Evolutionary conservation across 1,140 invertebrate genomes (phyloP).

Genomic region (Magallana gigas): DNA sequence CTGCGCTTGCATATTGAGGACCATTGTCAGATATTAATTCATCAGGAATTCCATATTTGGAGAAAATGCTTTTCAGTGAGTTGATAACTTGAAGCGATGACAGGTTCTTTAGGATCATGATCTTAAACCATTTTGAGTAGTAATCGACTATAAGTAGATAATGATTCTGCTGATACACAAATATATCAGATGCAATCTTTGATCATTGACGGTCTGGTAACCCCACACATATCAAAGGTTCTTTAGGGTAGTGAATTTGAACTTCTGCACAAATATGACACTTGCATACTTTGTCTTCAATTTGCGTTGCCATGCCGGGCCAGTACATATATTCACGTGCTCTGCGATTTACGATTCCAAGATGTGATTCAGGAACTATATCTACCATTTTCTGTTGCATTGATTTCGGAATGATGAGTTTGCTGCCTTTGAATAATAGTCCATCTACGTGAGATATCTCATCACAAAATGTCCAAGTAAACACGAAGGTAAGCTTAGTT

Average conservation of each 20-base stretch:
- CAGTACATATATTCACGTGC: not conserved
- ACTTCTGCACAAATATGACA: constrained; percentile 23
- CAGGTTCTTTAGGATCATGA: constrained; percentile 19
- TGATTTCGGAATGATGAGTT: constrained; percentile 9
- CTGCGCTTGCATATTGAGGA: constrained; percentile 74
- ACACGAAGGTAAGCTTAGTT: not conserved
- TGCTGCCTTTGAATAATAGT: constrained; percentile 36
- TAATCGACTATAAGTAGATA: constrained; percentile 51
- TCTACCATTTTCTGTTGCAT: constrained; percentile 48
- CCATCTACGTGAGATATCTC: not conserved
- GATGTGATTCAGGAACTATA: constrained; percentile 47
- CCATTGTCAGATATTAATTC: constrained; percentile 76
- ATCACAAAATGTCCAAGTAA: not conserved
- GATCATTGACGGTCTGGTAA: constrained; percentile 30
- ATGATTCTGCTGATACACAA: constrained; percentile 3
- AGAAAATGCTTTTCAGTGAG: constrained; percentile 22
- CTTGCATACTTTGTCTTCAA: not conserved
- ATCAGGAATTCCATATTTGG: constrained; percentile 39
- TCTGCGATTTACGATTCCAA: constrained; percentile 59
- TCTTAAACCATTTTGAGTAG: constrained; percentile 56
- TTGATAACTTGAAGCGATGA: not conserved
- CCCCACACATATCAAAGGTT: constrained; percentile 25
- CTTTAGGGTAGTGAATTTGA: constrained; percentile 29
- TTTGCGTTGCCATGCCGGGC: constrained; percentile 18
- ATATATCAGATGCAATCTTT: constrained; percentile 10